Conservation (phyloP, 2,888 invertebrate species). For the Aphelenchoides bicaudatus region DNA sequence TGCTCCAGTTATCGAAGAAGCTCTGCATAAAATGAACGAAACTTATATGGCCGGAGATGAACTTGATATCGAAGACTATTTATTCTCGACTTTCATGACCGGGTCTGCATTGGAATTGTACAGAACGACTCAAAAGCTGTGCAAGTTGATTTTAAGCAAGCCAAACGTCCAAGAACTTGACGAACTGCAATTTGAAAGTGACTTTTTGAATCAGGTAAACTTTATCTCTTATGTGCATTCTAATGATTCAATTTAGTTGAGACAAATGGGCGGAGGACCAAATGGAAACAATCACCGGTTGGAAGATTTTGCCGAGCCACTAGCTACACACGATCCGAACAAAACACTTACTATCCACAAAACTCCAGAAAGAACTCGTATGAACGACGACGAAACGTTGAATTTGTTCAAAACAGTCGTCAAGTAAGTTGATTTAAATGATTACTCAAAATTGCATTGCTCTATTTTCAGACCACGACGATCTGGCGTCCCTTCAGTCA, state of each 20-base stretch:
- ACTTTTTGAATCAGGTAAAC: constrained; percentile 9
- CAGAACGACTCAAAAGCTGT: constrained; percentile 6
- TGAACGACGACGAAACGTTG: constrained; percentile 9
- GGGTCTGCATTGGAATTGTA: neutral
- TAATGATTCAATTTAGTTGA: neutral
- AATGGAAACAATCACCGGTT: neutral
- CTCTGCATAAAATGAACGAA: neutral
- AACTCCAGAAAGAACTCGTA: neutral
- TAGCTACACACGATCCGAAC: constrained; percentile 1
- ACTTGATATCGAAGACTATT: neutral
- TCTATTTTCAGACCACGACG: constrained; percentile 4
- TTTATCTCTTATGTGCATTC: too few species aligned
- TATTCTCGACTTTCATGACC: constrained; percentile 6
- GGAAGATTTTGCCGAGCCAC: neutral
- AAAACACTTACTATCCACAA: neutral
- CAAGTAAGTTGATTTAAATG: constrained; percentile 5
- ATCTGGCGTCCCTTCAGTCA: neutral
- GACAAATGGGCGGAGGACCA: neutral
- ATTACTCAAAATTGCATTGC: neutral
- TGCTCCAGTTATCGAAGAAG: constrained; percentile 8
- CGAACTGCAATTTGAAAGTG: constrained; percentile 10
- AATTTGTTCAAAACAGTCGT: constrained; percentile 4
- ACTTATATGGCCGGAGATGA: constrained; percentile 4
- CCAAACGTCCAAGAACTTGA: constrained; percentile 8
- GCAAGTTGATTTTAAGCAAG: neutral